Base-by-base conservation (phyloP, 2,113 vertebrate species). In the Neopipo cinnamomea region DNA sequence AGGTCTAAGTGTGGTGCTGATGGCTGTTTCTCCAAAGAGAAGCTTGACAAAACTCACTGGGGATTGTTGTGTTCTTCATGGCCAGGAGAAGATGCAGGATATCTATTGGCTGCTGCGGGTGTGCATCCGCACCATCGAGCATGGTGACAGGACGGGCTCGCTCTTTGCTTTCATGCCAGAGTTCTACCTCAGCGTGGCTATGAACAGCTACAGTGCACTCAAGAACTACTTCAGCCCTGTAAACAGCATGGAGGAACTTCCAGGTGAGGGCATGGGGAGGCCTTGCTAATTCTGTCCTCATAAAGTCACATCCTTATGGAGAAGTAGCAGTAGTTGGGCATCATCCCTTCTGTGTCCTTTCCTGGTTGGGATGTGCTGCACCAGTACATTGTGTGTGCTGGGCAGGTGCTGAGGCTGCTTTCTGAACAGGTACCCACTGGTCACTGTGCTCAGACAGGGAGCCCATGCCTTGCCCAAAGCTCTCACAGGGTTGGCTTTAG, bases 141-240 rank as follows among this genome's bases (percentile, higher is more conserved):
- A 99, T 0, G 98, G 99, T 0, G 99, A 99, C 96, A 98, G 96
- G 95, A 99, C 99, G 0, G 98, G 98, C 33, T 98, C 99, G 0
- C 96, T 99, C 79, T 99, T 99, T 0, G 99, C 99, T 91, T 99
- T 99, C 95, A 97, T 98, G 93, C 99, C 99, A 0, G 99, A 99
- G 97, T 99, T 99, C 98, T 99, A 99, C 98, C 98, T 99, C 97
- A 99, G 98, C 1, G 99, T 99, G 78, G 99, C 99, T 97, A 99
- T 99, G 99, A 99, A 99, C 91, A 99, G 99, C 71, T 99, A 99
- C 98, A 99, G 99, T 8, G 99, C 99, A 55, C 98, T 99, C 58
- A 99, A 99, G 97, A 99, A 99, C 97, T 99, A 99, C 97, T 99
- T 99, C 95, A 99, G 99, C 91, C 99, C 99, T 0, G 98, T 99